Evolutionary conservation across 2,113 vertebrate genomes (phyloP).

Genomic region (Lasiurus cinereus): DNA sequence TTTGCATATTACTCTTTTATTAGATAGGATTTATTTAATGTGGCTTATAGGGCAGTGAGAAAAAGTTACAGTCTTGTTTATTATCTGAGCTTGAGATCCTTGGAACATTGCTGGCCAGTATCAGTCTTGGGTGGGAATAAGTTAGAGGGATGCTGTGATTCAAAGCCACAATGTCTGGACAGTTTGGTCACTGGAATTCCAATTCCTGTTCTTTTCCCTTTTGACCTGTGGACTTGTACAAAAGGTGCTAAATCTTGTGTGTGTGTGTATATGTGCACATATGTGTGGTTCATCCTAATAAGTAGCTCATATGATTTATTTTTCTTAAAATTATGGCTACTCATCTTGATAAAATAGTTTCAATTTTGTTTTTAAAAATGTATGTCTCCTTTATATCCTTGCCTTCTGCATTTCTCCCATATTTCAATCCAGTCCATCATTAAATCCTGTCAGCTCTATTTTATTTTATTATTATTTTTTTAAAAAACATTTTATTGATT

Average conservation of each 20-base stretch:
- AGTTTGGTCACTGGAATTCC: neutral
- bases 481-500: no score
- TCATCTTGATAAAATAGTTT: slow-evolving; percentile 37
- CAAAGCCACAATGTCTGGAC: neutral
- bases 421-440: neutral
- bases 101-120: neutral
- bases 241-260: neutral
- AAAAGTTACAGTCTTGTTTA: neutral
- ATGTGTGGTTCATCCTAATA: neutral
- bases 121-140: neutral
- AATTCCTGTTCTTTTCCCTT: neutral
- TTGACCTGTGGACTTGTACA: neutral
- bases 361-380: slow-evolving; percentile 1
- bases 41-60: neutral
- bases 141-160: neutral
- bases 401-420: neutral
- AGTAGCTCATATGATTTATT: slow-evolving; percentile 3
- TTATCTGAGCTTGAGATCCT: neutral
- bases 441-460: slow-evolving; percentile 32
- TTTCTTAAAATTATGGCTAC: neutral
- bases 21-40: neutral
- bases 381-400: neutral
- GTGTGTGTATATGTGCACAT: no score
- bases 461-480: no score
- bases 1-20: no score